Percentiles rank a stretch among this genome's conserved stretches.
These are phyloP conservation scores for Hetaerina titia DNA, from an alignment of 2,888 invertebrate genomes.

Conservation along the genomic window DNA sequence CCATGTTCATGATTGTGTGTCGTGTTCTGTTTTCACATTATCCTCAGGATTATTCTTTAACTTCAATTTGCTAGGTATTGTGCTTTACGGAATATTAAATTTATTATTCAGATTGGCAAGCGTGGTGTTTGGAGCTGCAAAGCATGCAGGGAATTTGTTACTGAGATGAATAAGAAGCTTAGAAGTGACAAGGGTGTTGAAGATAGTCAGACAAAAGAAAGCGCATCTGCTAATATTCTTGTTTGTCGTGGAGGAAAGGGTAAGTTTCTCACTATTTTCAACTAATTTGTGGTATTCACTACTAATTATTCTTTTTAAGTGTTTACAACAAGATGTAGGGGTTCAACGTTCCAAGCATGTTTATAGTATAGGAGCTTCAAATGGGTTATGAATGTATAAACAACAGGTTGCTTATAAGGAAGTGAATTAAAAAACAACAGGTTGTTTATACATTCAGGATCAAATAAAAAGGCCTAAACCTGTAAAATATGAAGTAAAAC, in stretches of 20 bases:
- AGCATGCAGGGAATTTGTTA: constrained; percentile 91
- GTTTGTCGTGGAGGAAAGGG: constrained; percentile 86
- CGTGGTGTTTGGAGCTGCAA: constrained; percentile 92
- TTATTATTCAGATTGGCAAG: constrained; percentile 88
- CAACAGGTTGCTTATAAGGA: no score
- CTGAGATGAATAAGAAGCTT: constrained; percentile 87
- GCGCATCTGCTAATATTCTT: constrained; percentile 75
- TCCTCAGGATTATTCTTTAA: no score
- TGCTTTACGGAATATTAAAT: constrained; percentile 76
- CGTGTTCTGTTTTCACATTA: no score
- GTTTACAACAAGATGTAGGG: constrained; percentile 71
- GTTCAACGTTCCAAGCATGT: no score
- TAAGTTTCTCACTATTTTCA: constrained; percentile 71
- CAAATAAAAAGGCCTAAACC: no score
- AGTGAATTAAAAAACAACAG: no score
- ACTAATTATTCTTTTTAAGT: neutral
- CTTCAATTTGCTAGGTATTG: constrained; percentile 77
- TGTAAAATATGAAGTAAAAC: no score
- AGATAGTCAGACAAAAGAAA: constrained; percentile 75
- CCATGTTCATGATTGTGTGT: no score
- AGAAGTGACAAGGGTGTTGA: constrained; percentile 81
- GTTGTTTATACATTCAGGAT: no score
- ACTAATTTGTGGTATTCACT: neutral
- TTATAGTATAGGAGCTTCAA: no score
- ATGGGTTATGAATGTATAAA: no score